phyloP scores from a whole-genome alignment of 2,113 vertebrate genomes.

The Cynopterus brachyotis region DNA sequence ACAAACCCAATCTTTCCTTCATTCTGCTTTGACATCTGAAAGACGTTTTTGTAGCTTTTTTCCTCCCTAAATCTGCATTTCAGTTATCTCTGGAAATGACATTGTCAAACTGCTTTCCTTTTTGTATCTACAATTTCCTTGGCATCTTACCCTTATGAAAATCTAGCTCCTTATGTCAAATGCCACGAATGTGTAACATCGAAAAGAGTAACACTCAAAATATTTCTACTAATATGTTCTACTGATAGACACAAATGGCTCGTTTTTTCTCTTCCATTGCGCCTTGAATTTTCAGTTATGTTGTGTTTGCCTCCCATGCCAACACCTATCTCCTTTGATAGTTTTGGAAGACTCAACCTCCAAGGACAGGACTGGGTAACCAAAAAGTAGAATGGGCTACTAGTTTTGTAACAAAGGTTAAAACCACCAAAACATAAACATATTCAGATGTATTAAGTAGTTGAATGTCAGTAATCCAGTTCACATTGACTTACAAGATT shows the following conservation, averaged over 20 bases:
- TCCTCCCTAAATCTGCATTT: not conserved
- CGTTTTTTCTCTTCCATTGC: not conserved
- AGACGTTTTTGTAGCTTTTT: not conserved
- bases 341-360: constrained; percentile 20
- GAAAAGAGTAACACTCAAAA: not conserved
- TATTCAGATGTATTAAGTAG: not conserved
- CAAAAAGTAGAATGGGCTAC: not conserved
- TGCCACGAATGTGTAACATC: constrained; percentile 22
- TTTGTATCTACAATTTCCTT: constrained; percentile 53
- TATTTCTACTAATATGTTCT: not conserved
- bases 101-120: constrained; percentile 3
- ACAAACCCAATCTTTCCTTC: not conserved
- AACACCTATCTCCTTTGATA: not conserved
- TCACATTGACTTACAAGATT: not conserved
- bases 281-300: not conserved
- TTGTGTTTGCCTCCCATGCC: not conserved
- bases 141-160: not conserved
- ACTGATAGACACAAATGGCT: not conserved
- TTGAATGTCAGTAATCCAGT: not conserved
- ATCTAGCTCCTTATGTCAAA: constrained; percentile 46
- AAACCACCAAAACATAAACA: not conserved
- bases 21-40: not conserved
- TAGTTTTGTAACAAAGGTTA: not conserved
- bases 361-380: not conserved
- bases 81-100: not conserved